phyloP scores from a whole-genome alignment of 2,888 invertebrate genomes.

The Drepanosiphum platanoidis region DNA sequence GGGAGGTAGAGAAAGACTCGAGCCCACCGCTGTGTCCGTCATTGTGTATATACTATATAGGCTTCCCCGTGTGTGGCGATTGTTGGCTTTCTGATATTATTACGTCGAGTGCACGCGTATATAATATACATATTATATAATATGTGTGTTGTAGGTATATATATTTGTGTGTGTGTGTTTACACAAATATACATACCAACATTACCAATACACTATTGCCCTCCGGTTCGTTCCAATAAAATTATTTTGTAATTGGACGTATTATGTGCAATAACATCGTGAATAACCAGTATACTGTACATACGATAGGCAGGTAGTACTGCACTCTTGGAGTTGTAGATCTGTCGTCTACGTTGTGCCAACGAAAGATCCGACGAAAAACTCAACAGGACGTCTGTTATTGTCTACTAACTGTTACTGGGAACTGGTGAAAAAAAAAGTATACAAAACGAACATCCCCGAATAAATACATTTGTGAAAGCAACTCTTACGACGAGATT shows the following conservation, averaged over 20 bases:
- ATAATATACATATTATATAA: background rate
- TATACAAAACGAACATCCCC: background rate
- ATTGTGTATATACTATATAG: background rate
- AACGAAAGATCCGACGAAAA: background rate
- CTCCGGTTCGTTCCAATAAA: constrained; percentile 9
- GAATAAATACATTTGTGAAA: background rate
- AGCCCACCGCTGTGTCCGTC: background rate
- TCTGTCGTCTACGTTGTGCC: background rate
- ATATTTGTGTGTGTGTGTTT: too few relatives aligned
- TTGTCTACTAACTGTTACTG: background rate
- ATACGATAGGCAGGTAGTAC: background rate
- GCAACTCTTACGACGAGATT: background rate
- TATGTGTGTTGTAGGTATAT: background rate
- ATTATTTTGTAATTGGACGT: constrained; percentile 12
- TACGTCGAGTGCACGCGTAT: background rate
- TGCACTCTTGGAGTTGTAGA: background rate
- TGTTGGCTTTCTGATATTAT: constrained; percentile 5
- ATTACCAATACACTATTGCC: background rate
- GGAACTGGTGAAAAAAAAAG: background rate
- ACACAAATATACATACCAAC: too few relatives aligned
- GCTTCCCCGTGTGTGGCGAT: background rate
- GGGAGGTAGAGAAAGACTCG: background rate
- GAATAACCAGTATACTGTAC: background rate
- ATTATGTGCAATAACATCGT: background rate
- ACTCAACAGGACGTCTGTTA: background rate